A percentile compares a stretch with the other conserved stretches of the same genome.
These are phyloP conservation scores for Leucoma salicis DNA, from an alignment of 2,888 invertebrate genomes.

Conservation along the genomic window DNA sequence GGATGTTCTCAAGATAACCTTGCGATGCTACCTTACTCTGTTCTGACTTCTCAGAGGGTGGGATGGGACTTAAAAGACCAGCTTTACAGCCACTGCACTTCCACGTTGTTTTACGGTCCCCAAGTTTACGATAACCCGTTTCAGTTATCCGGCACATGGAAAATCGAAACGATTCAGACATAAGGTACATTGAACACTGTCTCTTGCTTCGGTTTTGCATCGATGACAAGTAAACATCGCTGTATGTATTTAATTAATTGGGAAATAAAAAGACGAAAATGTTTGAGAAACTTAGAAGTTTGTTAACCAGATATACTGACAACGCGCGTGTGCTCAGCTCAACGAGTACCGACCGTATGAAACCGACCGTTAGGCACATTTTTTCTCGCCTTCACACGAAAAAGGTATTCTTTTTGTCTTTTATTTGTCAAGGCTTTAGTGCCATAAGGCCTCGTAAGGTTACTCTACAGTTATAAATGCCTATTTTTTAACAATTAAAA, in stretches of 20 bases:
- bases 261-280: neutral
- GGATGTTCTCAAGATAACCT: neutral
- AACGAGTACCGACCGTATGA: no score
- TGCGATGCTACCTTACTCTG: neutral
- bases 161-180: neutral
- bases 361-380: no score
- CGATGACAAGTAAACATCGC: neutral
- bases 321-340: no score
- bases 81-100: slow-evolving; percentile 1
- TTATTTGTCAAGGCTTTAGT: no score
- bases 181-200: neutral
- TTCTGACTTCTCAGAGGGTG: neutral
- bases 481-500: no score
- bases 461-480: no score
- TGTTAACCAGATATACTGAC: no score
- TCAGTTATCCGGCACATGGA: slow-evolving; percentile 6
- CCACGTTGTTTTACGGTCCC: slow-evolving; percentile 1
- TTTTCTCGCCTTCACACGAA: no score
- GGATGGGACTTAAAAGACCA: neutral
- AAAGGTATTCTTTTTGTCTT: no score
- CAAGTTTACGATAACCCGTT: neutral
- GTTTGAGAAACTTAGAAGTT: neutral
- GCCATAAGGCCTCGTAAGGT: no score
- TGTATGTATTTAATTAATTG: neutral
- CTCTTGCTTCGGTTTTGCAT: neutral